phyloP scores from a whole-genome alignment of 2,113 vertebrate species.

The Hylia prasina region DNA sequence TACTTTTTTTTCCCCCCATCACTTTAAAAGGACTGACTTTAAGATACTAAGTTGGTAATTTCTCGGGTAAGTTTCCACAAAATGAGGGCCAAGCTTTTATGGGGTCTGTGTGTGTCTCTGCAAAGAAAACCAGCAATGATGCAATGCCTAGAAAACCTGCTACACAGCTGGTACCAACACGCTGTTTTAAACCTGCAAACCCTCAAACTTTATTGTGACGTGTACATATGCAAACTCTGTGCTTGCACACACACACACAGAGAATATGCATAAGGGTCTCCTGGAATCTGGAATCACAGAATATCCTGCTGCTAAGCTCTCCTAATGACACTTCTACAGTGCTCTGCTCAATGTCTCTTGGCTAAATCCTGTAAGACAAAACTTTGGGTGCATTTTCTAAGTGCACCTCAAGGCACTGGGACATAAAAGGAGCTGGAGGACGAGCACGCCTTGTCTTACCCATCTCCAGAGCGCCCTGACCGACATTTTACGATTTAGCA shows the following conservation, averaged over 20 bases:
- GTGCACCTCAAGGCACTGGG: conserved; percentile 63
- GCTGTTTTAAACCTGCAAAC: background rate
- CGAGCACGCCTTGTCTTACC: conserved; percentile 53
- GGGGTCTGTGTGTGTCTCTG: background rate
- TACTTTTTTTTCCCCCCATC: background rate
- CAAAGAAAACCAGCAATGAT: background rate
- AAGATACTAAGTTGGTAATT: background rate
- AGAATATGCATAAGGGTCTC: too few relatives aligned
- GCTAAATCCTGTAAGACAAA: conserved; percentile 42
- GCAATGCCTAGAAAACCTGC: background rate
- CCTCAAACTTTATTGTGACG: background rate
- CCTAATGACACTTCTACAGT: background rate
- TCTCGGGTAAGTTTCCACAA: background rate
- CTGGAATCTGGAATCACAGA: background rate
- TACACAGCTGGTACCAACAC: background rate
- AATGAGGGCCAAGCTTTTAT: background rate
- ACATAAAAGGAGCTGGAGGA: conserved; percentile 61
- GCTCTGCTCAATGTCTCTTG: conserved; percentile 15
- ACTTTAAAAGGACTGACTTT: background rate
- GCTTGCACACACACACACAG: background rate
- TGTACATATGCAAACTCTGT: background rate
- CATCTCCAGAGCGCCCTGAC: conserved; percentile 53
- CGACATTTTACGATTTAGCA: conserved; percentile 71
- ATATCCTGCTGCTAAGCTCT: background rate
- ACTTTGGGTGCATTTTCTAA: conserved; percentile 56